Evolutionary conservation across 2,113 vertebrate species (phyloP).

Genomic region (Brachyistius frenatus): DNA sequence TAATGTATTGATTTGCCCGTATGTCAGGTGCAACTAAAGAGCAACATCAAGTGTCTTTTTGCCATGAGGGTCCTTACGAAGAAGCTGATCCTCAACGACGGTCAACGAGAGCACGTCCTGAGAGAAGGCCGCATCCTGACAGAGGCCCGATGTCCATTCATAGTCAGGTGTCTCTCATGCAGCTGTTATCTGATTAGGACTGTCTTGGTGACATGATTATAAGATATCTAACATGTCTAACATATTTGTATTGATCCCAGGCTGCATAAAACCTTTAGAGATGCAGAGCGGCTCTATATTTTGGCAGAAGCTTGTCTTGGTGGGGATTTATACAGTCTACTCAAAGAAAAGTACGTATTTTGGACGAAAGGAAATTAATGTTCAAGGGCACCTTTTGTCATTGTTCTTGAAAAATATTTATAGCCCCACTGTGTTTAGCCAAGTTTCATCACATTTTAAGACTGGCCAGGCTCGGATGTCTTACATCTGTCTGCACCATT

Average conservation of each 20-base stretch:
- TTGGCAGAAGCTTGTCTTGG: conserved; percentile 83
- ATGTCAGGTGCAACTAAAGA: conserved; percentile 79
- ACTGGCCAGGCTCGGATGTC: not conserved
- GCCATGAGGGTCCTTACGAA: conserved; percentile 82
- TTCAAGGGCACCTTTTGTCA: conserved; percentile 1
- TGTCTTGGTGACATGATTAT: not conserved
- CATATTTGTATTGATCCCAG: conserved; percentile 55
- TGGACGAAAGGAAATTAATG: conserved; percentile 1
- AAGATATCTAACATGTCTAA: not conserved
- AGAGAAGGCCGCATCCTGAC: conserved; percentile 76
- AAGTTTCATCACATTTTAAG: conserved; percentile 11
- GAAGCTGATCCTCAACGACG: conserved; percentile 63
- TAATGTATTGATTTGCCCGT: conserved; percentile 34
- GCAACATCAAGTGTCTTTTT: conserved; percentile 62
- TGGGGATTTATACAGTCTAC: conserved; percentile 78
- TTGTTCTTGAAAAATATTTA: not conserved
- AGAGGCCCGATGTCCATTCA: conserved; percentile 75
- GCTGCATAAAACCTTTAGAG: conserved; percentile 77
- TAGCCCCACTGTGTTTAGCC: not conserved
- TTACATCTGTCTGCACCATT: too few relatives aligned
- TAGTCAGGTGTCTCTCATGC: conserved; percentile 75
- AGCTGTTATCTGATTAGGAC: not conserved
- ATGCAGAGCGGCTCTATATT: conserved; percentile 77
- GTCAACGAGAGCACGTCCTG: conserved; percentile 72
- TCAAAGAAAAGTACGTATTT: conserved; percentile 79